Percentiles rank a stretch among this genome's conserved stretches.
Conservation (phyloP, 1,140 invertebrate species). For the Dendroctonus ponderosae region DNA sequence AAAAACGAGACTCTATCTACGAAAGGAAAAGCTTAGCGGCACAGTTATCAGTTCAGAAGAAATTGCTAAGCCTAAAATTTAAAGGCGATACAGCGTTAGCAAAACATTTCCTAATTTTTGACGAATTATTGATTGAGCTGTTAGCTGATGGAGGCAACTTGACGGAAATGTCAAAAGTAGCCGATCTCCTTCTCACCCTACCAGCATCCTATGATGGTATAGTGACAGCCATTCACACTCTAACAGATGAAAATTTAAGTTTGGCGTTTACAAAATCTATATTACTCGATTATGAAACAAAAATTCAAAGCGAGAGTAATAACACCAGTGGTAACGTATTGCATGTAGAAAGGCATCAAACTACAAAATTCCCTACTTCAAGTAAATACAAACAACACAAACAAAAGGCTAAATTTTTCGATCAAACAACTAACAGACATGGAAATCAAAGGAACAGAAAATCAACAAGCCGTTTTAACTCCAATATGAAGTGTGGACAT, state of each 20-base stretch:
- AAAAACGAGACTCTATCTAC: neutral
- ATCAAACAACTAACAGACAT: too few species aligned
- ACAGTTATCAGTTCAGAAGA: slow-evolving; percentile 24
- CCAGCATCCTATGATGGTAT: slow-evolving; percentile 47
- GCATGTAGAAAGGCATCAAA: neutral
- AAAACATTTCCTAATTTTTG: too few species aligned
- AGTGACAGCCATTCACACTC: slow-evolving; percentile 51
- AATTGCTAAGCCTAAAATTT: slow-evolving; percentile 48
- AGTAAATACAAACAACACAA: too few species aligned
- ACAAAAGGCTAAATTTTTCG: slow-evolving; percentile 1
- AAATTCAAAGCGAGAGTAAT: neutral
- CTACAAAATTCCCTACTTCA: neutral
- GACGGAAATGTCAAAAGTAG: too few species aligned
- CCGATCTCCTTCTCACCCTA: slow-evolving; percentile 48
- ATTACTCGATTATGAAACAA: slow-evolving; percentile 21
- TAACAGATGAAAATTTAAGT: slow-evolving; percentile 42
- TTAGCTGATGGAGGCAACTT: too few species aligned
- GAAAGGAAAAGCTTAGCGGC: neutral
- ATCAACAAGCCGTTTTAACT: too few species aligned
- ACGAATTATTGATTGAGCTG: too few species aligned
- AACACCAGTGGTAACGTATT: neutral
- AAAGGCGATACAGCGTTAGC: too few species aligned
- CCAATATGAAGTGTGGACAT: too few species aligned
- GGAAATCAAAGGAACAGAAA: too few species aligned
- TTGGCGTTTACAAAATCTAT: slow-evolving; percentile 34